Evolutionary conservation across 1,140 invertebrate species (phyloP).

Genomic region (Camponotus floridanus): DNA sequence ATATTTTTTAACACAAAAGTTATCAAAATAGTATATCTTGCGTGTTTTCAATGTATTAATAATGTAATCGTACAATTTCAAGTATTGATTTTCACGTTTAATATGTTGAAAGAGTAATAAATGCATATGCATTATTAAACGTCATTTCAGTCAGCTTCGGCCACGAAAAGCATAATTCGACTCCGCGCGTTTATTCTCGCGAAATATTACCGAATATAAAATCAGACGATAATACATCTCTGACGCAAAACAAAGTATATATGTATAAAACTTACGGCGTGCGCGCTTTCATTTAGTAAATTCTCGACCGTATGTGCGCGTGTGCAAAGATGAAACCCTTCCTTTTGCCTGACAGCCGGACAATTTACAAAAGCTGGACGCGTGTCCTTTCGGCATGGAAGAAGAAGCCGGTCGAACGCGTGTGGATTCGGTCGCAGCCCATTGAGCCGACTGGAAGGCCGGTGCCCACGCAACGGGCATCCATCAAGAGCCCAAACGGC

Average conservation of each 20-base stretch:
- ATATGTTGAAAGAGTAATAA: background rate
- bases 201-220: constrained; percentile 37
- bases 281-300: constrained; percentile 62
- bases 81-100: background rate
- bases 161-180: constrained; percentile 13
- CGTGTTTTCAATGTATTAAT: background rate
- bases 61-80: background rate
- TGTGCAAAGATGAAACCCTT: constrained; percentile 35
- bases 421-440: constrained; percentile 76
- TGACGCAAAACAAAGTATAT: constrained; percentile 60
- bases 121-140: background rate
- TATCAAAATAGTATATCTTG: background rate
- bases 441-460: constrained; percentile 77
- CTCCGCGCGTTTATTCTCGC: constrained; percentile 35
- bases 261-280: constrained; percentile 41
- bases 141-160: background rate
- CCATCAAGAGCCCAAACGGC: constrained; percentile 81
- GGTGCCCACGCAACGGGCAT: constrained; percentile 82
- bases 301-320: constrained; percentile 37
- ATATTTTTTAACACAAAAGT: background rate
- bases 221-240: constrained; percentile 53
- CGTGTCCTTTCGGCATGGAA: constrained; percentile 69
- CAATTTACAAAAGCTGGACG: constrained; percentile 74
- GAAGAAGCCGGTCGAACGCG: constrained; percentile 49
- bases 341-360: constrained; percentile 47